These are phyloP conservation scores for Lithobates sylvaticus DNA, from an alignment of 2,797 vertebrate genomes.

Conservation along the genomic window DNA sequence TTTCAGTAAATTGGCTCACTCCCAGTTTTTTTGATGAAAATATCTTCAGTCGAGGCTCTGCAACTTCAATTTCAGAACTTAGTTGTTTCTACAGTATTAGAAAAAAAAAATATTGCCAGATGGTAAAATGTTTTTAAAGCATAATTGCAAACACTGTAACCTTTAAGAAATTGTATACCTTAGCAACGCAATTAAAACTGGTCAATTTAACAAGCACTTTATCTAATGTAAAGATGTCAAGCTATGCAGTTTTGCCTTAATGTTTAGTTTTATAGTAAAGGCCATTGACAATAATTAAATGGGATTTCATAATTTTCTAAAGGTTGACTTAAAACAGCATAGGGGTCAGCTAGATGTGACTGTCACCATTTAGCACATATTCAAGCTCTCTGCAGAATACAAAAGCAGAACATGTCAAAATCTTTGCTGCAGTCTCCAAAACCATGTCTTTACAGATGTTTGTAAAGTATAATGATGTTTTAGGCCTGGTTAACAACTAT, in stretches of 20 bases:
- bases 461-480: background rate
- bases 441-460: background rate
- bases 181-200: conserved; percentile 41
- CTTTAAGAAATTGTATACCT: conserved; percentile 44
- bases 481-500: no score
- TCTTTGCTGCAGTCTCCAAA: background rate
- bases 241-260: background rate
- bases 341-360: background rate
- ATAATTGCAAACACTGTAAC: conserved; percentile 55
- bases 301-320: conserved; percentile 4
- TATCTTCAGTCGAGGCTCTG: conserved; percentile 49
- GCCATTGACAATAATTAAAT: conserved; percentile 5
- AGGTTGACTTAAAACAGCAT: background rate
- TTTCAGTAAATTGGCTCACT: conserved; percentile 59
- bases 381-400: no score
- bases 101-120: conserved; percentile 47
- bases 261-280: conserved; percentile 8
- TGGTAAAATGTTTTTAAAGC: conserved; percentile 31
- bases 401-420: no score
- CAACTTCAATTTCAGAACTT: conserved; percentile 55
- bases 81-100: conserved; percentile 52
- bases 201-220: conserved; percentile 16
- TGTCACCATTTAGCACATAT: background rate
- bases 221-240: background rate
- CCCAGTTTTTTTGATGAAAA: conserved; percentile 62